These are phyloP conservation scores for Hyphantria cunea DNA, from an alignment of 1,140 invertebrate genomes.

Conservation along the genomic window DNA sequence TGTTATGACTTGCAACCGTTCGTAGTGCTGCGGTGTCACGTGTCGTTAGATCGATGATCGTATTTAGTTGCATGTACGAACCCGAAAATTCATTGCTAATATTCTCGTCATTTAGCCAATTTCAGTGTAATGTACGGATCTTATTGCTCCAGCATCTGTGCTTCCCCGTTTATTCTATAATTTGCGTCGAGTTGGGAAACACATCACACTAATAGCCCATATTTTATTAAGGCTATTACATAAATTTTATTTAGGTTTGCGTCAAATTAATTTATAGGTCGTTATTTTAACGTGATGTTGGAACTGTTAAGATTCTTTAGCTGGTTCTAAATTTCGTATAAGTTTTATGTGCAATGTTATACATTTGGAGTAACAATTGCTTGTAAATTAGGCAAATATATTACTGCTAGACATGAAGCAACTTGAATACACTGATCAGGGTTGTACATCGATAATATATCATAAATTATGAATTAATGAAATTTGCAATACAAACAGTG, in stretches of 20 bases:
- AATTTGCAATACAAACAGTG: too few relatives aligned
- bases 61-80: conserved; percentile 24
- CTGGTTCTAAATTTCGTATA: background rate
- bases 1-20: background rate
- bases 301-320: conserved; percentile 21
- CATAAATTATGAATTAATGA: too few relatives aligned
- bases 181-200: conserved; percentile 42
- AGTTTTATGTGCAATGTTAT: too few relatives aligned
- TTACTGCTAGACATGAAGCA: too few relatives aligned
- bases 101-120: conserved; percentile 45
- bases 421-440: too few relatives aligned
- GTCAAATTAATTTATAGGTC: conserved; percentile 31
- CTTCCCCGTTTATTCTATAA: conserved; percentile 48
- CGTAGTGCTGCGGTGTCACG: background rate
- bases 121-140: conserved; percentile 40
- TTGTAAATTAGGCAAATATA: too few relatives aligned
- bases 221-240: conserved; percentile 32
- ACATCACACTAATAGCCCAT: conserved; percentile 41
- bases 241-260: conserved; percentile 31
- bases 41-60: conserved; percentile 14
- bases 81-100: conserved; percentile 39
- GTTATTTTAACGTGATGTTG: conserved; percentile 23
- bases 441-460: too few relatives aligned
- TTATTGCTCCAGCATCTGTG: conserved; percentile 50
- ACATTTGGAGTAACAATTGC: too few relatives aligned